Conservation (phyloP, 2,113 vertebrate species). For the Thamnophis sirtalis region DNA sequence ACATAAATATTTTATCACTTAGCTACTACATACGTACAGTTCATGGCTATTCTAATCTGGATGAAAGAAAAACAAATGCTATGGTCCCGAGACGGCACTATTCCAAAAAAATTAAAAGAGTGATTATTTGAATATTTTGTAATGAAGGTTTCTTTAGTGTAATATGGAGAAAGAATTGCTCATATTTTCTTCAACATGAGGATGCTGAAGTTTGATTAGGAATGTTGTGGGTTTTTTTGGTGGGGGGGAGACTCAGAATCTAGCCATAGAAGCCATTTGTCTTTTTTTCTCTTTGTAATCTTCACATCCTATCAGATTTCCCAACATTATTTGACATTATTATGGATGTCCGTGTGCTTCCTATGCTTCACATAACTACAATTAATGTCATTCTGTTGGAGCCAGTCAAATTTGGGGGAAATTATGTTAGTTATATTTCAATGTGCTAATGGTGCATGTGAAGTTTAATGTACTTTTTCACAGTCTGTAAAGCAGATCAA, state of each 20-base stretch:
- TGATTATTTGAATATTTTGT: neutral
- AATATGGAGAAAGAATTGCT: neutral
- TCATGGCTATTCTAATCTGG: neutral
- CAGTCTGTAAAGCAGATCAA: neutral
- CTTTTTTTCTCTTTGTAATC: neutral
- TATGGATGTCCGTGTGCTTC: neutral
- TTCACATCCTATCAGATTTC: neutral
- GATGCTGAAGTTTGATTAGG: neutral
- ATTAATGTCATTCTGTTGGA: neutral
- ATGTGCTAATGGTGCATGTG: neutral
- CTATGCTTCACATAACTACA: neutral
- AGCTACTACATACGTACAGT: neutral
- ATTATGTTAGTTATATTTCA: neutral
- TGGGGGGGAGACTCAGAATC: neutral
- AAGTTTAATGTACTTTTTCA: neutral
- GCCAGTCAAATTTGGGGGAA: neutral
- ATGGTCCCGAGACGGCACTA: neutral
- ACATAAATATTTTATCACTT: neutral
- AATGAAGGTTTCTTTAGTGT: neutral
- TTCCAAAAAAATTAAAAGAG: neutral
- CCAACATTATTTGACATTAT: neutral
- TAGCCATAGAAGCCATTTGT: neutral
- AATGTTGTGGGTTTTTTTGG: neutral
- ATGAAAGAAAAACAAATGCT: neutral
- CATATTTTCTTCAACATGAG: neutral